Evolutionary conservation across 2,113 vertebrate genomes (phyloP).

Genomic region (Addax nasomaculatus): DNA sequence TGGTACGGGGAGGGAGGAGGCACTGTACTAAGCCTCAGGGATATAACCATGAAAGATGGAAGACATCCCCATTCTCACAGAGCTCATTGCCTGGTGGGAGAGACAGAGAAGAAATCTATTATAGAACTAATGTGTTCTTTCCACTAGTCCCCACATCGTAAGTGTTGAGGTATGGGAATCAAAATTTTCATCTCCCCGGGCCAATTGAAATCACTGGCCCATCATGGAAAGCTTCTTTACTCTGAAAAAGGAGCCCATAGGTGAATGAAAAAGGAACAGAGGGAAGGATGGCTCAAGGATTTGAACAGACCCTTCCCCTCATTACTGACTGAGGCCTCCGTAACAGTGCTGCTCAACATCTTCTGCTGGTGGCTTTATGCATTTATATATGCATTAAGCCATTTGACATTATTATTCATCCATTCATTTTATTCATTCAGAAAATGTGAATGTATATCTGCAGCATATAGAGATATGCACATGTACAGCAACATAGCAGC

Average conservation of each 20-base stretch:
- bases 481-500: not conserved
- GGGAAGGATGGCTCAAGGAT: not conserved
- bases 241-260: not conserved
- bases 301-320: not conserved
- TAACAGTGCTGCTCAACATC: not conserved
- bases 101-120: not conserved
- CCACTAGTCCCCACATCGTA: not conserved
- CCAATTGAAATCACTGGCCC: not conserved
- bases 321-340: not conserved
- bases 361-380: not conserved
- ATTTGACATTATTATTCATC: not conserved
- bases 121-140: not conserved
- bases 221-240: not conserved
- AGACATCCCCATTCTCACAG: not conserved
- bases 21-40: not conserved
- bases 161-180: not conserved
- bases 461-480: not conserved
- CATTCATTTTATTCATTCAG: not conserved
- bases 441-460: not conserved
- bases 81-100: not conserved
- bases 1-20: not conserved
- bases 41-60: not conserved
- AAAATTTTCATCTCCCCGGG: not conserved
- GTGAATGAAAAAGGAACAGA: not conserved
- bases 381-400: not conserved